Evolutionary conservation across 2,797 vertebrate genomes (phyloP).

Genomic region (Tapirus indicus): DNA sequence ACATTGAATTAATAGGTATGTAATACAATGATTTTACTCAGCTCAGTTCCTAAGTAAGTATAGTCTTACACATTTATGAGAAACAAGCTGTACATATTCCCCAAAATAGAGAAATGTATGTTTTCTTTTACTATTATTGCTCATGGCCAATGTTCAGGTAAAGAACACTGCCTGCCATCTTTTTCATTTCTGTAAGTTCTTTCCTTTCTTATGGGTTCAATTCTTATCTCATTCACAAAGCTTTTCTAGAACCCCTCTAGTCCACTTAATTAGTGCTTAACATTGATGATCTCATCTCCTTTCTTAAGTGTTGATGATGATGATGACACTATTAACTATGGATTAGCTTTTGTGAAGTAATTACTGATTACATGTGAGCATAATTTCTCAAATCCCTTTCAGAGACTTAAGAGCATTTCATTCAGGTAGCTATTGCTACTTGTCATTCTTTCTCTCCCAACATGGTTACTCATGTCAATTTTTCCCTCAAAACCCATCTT

Average conservation of each 20-base stretch:
- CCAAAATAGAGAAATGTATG: neutral
- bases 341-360: conserved; percentile 52
- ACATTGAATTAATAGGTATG: neutral
- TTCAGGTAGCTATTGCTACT: neutral
- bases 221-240: conserved; percentile 34
- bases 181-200: neutral
- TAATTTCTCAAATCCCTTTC: conserved; percentile 3
- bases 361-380: neutral
- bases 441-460: neutral
- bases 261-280: conserved; percentile 32
- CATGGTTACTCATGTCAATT: neutral
- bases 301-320: conserved; percentile 35
- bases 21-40: conserved; percentile 21
- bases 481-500: neutral
- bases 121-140: neutral
- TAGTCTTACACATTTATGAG: neutral
- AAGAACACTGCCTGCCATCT: neutral
- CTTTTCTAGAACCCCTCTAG: neutral
- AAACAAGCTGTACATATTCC: neutral
- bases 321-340: neutral
- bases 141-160: neutral
- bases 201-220: neutral
- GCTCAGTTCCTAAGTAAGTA: neutral
- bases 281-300: conserved; percentile 15
- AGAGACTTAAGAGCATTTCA: conserved; percentile 3